Base-by-base conservation (phyloP, 2,113 vertebrate genomes). In the Eonycteris spelaea region DNA sequence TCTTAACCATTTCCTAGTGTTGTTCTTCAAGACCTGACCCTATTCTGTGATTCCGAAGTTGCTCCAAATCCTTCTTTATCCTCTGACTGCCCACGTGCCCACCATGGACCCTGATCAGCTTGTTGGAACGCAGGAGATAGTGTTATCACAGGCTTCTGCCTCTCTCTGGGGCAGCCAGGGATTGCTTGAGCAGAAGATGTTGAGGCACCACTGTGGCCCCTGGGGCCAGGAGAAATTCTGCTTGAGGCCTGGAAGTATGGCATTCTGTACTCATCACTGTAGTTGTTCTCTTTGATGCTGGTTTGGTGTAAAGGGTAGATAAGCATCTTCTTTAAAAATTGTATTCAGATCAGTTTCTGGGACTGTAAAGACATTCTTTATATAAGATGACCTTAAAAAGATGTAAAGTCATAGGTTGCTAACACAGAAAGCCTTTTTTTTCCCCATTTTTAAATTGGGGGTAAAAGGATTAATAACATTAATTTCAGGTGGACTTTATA, bases 71-170 rank as follows among this genome's bases (percentile, higher is more conserved):
- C 51, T 51, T 22, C 79, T 19, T 38, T 21, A 9, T 87, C 21
- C 94, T 48, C 16, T 18, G 33, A 10, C 8, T 26, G 38, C 8
- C 65, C 77, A 21, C 0, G 4, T 24, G 53, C 38, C 35, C 22
- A 28, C 33, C 11, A 14, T 0, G 21, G 30, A 35, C 53, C 30
- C 63, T 28, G 16, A 55, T 86, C n/a, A 15, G 28, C 30, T 28
- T 79, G 40, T 22, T n/a, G 51, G 51, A 78, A 61, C 10, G 5
- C 0, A 48, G 48, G 19, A n/a, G 21, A 8, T 0, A 9, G 13
- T 0, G 1, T 19, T 24, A 43, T 1, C 11, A 2, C 15, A 68
- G 65, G 38, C 12, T 33, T 19, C 38, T 4, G 26, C n/a, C 9
- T 30, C 70, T 73, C 16, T 38, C 82, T 0, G 2, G 35, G 68